Conservation (phyloP, 1,140 invertebrate species). For the Patella vulgata region DNA sequence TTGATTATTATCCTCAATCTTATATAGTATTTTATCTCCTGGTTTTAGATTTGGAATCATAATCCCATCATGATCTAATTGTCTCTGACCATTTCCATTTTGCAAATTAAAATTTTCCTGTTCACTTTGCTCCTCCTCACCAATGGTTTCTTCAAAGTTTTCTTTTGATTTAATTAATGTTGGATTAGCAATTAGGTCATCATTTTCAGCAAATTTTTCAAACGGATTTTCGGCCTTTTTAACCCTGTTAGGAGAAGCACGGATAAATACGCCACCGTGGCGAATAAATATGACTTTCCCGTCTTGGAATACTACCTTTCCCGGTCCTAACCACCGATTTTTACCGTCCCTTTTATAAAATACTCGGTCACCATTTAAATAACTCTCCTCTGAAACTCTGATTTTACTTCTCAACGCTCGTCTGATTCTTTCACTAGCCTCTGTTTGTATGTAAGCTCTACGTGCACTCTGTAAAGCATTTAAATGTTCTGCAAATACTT, state of each 20-base stretch:
- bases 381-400: constrained; percentile 20
- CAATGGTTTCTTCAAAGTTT: no score
- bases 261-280: constrained; percentile 16
- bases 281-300: neutral
- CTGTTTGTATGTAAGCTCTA: constrained; percentile 15
- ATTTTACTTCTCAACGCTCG: constrained; percentile 17
- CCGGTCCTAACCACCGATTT: constrained; percentile 14
- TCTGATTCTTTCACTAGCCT: constrained; percentile 18
- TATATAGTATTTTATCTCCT: constrained; percentile 13
- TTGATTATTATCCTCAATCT: constrained; percentile 2
- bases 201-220: no score
- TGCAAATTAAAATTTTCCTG: no score
- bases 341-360: constrained; percentile 27
- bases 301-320: constrained; percentile 26
- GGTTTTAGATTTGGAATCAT: no score
- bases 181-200: no score
- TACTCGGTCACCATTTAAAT: constrained; percentile 18
- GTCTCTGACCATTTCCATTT: no score
- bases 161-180: no score
- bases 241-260: constrained; percentile 1
- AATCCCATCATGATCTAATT: no score
- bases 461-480: constrained; percentile 23
- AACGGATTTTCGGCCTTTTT: neutral
- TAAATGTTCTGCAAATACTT: constrained; percentile 27
- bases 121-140: no score